These are phyloP conservation scores for Muntiacus muntjak DNA, from an alignment of 2,113 vertebrate genomes.

Conservation along the genomic window DNA sequence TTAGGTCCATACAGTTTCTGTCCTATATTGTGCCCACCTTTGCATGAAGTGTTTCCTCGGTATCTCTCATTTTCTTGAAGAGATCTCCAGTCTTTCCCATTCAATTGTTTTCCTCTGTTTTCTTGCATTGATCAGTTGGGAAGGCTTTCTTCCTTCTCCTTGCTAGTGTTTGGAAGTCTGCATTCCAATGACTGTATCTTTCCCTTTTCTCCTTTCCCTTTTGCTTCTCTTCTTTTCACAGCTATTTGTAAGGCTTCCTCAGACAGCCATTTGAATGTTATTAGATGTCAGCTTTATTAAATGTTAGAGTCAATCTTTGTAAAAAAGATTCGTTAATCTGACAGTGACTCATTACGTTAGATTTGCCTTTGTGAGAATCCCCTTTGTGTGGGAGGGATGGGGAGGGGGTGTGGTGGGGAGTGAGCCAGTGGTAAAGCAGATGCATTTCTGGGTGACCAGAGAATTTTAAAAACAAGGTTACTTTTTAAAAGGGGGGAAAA, in stretches of 20 bases:
- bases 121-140: background rate
- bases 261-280: background rate
- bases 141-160: background rate
- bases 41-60: background rate
- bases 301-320: background rate
- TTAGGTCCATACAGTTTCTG: background rate
- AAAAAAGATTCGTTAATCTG: background rate
- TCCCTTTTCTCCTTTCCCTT: background rate
- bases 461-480: background rate
- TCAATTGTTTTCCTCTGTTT: background rate
- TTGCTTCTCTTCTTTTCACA: background rate
- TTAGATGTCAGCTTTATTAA: background rate
- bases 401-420: fast-evolving
- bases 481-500: background rate
- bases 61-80: background rate
- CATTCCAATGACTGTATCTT: background rate
- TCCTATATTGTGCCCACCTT: background rate
- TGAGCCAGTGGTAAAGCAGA: background rate
- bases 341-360: background rate
- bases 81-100: background rate
- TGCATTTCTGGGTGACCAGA: background rate
- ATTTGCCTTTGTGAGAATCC: background rate
- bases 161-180: background rate
- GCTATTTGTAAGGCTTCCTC: background rate
- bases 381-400: background rate